A percentile compares a stretch with the other conserved stretches of the same genome.
These are phyloP conservation scores for Hyles vespertilio DNA, from an alignment of 1,140 invertebrate genomes.

Conservation along the genomic window DNA sequence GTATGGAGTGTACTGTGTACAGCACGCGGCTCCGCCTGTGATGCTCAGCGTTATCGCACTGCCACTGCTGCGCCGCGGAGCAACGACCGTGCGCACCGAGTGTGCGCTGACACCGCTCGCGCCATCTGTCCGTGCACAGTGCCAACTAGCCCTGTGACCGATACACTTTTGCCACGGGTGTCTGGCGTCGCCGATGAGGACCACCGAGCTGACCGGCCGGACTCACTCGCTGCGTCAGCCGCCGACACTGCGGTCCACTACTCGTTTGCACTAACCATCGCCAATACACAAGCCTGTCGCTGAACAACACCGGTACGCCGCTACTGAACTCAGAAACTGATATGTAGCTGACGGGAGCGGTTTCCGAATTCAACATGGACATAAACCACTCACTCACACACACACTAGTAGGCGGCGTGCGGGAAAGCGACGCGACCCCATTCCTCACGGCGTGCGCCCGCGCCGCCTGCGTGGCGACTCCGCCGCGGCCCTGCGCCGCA, in stretches of 20 bases:
- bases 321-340: neutral
- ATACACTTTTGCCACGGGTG: no score
- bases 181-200: neutral
- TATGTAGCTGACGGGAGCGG: neutral
- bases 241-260: no score
- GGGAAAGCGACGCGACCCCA: conserved; percentile 40
- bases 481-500: conserved; percentile 9
- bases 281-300: no score
- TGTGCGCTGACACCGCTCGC: conserved; percentile 1
- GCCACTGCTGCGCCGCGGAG: conserved; percentile 15
- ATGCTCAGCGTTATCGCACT: conserved; percentile 6
- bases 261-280: no score
- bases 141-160: conserved; percentile 30
- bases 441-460: conserved; percentile 24
- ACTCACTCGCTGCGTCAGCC: no score
- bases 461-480: conserved; percentile 46
- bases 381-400: no score
- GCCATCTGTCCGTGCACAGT: conserved; percentile 8
- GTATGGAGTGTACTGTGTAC: no score
- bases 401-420: conserved; percentile 14
- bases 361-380: no score
- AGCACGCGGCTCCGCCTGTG: no score
- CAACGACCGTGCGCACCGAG: conserved; percentile 39
- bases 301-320: neutral
- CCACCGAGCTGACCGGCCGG: neutral